Evolutionary conservation across 2,888 invertebrate genomes (phyloP).

Genomic region (Harpagoxenus sublaevis): DNA sequence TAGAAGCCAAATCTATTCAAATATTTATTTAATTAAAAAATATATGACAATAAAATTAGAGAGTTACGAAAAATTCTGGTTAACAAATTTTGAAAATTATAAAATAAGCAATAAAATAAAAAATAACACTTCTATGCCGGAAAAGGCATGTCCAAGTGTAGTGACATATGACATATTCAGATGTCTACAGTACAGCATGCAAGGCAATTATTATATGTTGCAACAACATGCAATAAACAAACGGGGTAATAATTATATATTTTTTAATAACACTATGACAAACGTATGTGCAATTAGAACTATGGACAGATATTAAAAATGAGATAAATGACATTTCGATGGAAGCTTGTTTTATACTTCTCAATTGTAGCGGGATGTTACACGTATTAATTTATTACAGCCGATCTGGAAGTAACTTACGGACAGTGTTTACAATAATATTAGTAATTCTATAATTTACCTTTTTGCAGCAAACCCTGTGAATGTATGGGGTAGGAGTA

Average conservation of each 20-base stretch:
- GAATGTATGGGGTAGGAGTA: constrained; percentile 86
- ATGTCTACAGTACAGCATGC: constrained; percentile 20
- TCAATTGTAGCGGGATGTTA: neutral
- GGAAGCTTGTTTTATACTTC: neutral
- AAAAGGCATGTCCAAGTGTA: neutral
- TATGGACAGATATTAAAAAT: neutral
- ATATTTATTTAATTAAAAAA: neutral
- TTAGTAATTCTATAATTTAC: constrained; percentile 86
- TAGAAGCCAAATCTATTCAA: neutral
- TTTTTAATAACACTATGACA: neutral
- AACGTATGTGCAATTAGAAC: neutral
- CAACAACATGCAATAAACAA: constrained; percentile 14
- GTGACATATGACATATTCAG: neutral
- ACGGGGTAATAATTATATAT: neutral
- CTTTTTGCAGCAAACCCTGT: constrained; percentile 89
- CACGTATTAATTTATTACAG: constrained; percentile 28
- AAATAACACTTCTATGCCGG: neutral
- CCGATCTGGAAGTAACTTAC: constrained; percentile 64
- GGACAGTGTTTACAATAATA: constrained; percentile 72
- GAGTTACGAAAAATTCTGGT: neutral
- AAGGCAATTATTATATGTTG: constrained; percentile 16
- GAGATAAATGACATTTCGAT: constrained; percentile 11
- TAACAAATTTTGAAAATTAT: neutral
- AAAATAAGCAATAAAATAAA: neutral
- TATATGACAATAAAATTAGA: neutral